Evolutionary conservation across 2,888 invertebrate genomes (phyloP), one percentile per base, ranked within the genome.

Genomic region (Lepidocyrtoides sp.): DNA sequence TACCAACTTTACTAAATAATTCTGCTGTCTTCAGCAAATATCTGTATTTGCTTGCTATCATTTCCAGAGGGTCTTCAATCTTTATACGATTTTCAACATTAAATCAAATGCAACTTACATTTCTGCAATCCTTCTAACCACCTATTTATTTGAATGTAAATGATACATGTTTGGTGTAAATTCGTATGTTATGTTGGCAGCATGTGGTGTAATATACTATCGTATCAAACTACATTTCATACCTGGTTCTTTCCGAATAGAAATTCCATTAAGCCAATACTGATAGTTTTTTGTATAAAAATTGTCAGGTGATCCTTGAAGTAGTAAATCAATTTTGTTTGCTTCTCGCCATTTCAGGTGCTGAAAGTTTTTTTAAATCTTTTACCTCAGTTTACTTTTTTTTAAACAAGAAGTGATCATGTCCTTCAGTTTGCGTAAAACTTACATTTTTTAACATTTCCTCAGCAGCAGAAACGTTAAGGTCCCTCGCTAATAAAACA

Each of bases 371-470:
- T n/a, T n/a, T n/a, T n/a, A n/a, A n/a, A n/a, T n/a, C n/a, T n/a
- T n/a, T n/a, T n/a, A n/a, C n/a, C n/a, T n/a, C n/a, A n/a, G n/a
- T n/a, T n/a, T n/a, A n/a, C n/a, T n/a, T n/a, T n/a, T n/a, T n/a
- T n/a, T n/a, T n/a, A n/a, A n/a, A n/a, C n/a, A n/a, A n/a, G n/a
- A n/a, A n/a, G n/a, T n/a, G n/a, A n/a, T n/a, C n/a, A n/a, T n/a
- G n/a, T n/a, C n/a, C n/a, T n/a, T n/a, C n/a, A n/a, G n/a, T n/a
- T n/a, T n/a, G n/a, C n/a, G 44, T 26, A 60, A 17, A 57, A 63
- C n/a, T 91, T 84, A 93, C 93, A 89, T 90, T 87, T 29, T 91
- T 60, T 3, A 93, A 17, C 93, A 93, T 92, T 60, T 75, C 72
- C 60, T 93, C 93, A 32, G 93, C 88, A n/a, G 91, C 90, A 10